Base-by-base conservation (phyloP, 2,113 vertebrate genomes). In the Chionodraco myersi region DNA sequence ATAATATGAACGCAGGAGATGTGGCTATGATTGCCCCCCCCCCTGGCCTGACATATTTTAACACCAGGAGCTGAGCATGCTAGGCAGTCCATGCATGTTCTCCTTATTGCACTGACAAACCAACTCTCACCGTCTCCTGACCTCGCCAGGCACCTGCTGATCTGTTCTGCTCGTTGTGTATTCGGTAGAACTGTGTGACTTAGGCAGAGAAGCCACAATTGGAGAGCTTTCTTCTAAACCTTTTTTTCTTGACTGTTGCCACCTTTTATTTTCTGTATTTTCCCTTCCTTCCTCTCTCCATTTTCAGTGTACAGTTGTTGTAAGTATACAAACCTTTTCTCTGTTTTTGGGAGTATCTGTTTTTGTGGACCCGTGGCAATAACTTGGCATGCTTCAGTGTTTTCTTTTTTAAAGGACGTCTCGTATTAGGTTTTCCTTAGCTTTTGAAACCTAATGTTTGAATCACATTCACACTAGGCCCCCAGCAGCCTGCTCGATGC, bases 401-500 rank as follows among this genome's bases (percentile, higher is more conserved):
- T 64, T 65, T 44, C 36, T 69, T 41, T 4, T 68, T 47, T 6
- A 44, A 26, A 68, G 11, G 36, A 52, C 41, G 7, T 64, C 6
- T 63, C 60, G 11, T 73, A 9, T 58, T 48, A 12, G 14, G 12
- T 10, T n/a, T 66, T 59, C n/a, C 53, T 63, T 51, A 48, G 57
- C 23, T 16, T 59, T 30, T 75, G 12, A 90, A 84, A 79, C 30
- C 48, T 74, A 88, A 86, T 84, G 26, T 86, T 36, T 85, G 57
- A 67, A 70, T 83, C 58, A 51, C 67, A 30, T 83, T 85, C 30
- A 59, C 61, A 16, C 34, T 84, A 98, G 97, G 97, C 97, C 87
- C 97, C 97, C 0, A 98, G 97, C 92, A 99, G 97, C 93, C 96
- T 99, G 86, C 94, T 99, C 90, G 97, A 98, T 93, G 97, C 97